These are phyloP conservation scores for Etheostoma cragini DNA, from an alignment of 2,113 vertebrate genomes.

Conservation along the genomic window DNA sequence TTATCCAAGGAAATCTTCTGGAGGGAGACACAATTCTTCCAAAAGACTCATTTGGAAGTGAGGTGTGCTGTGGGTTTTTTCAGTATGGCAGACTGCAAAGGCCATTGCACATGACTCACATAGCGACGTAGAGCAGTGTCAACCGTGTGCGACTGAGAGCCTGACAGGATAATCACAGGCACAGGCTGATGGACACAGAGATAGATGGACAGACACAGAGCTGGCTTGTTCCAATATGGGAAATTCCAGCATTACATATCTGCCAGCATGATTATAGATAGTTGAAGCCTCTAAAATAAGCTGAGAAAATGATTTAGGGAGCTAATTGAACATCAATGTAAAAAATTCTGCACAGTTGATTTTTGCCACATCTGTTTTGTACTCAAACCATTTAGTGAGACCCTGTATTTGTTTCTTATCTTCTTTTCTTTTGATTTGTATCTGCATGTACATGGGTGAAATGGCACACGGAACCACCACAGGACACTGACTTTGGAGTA, in stretches of 20 bases:
- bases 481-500: conserved; percentile 18
- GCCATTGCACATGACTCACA: background rate
- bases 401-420: background rate
- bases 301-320: conserved; percentile 27
- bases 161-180: conserved; percentile 68
- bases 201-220: conserved; percentile 57
- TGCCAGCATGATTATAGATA: conserved; percentile 59
- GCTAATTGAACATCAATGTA: conserved; percentile 17
- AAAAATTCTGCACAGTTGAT: conserved; percentile 9
- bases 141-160: conserved; percentile 65
- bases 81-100: background rate
- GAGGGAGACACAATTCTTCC: background rate
- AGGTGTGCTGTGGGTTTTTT: too few species aligned
- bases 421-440: background rate
- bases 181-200: conserved; percentile 59
- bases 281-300: conserved; percentile 26
- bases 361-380: conserved; percentile 11
- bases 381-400: background rate
- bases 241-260: conserved; percentile 72
- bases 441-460: background rate
- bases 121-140: conserved; percentile 67
- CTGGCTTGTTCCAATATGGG: conserved; percentile 61
- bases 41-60: conserved; percentile 9
- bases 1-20: background rate
- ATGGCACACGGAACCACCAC: background rate